These are phyloP conservation scores for Mimumesa dahlbomi DNA, from an alignment of 2,888 invertebrate genomes.

Conservation along the genomic window DNA sequence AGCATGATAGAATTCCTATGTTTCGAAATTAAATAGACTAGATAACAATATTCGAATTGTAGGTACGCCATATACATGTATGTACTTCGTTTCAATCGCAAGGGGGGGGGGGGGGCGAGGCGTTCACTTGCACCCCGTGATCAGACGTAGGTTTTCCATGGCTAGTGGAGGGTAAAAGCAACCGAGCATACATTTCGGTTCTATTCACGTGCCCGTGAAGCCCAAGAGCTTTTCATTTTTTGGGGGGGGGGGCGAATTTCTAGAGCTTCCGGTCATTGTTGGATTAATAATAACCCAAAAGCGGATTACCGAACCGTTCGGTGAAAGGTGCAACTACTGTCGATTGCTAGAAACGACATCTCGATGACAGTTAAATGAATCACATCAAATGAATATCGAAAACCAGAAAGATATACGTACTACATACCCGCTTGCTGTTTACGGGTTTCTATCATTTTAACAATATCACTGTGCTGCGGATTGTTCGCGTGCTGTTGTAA, in stretches of 20 bases:
- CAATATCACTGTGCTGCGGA: too few relatives aligned
- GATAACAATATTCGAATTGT: too few relatives aligned
- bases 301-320: slow-evolving; percentile 19
- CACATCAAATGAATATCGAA: too few relatives aligned
- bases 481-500: too few relatives aligned
- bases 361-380: too few relatives aligned
- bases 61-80: too few relatives aligned
- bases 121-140: neutral
- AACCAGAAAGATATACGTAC: too few relatives aligned
- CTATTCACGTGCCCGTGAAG: slow-evolving; percentile 34
- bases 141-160: slow-evolving; percentile 4
- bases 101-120: too few relatives aligned
- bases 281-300: slow-evolving; percentile 29
- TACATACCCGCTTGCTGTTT: too few relatives aligned
- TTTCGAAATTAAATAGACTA: too few relatives aligned
- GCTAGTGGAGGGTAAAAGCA: neutral
- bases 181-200: slow-evolving; percentile 24
- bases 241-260: slow-evolving; percentile 63
- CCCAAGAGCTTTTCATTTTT: slow-evolving; percentile 49
- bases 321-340: neutral
- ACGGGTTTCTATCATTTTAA: too few relatives aligned
- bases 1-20: too few relatives aligned
- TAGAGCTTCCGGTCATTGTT: slow-evolving; percentile 71
- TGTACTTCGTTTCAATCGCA: neutral
- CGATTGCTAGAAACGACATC: neutral